Percentiles rank a stretch among this genome's conserved stretches.
Conservation (phyloP, 2,113 vertebrate genomes). For the Anarhynchus alexandrinus region DNA sequence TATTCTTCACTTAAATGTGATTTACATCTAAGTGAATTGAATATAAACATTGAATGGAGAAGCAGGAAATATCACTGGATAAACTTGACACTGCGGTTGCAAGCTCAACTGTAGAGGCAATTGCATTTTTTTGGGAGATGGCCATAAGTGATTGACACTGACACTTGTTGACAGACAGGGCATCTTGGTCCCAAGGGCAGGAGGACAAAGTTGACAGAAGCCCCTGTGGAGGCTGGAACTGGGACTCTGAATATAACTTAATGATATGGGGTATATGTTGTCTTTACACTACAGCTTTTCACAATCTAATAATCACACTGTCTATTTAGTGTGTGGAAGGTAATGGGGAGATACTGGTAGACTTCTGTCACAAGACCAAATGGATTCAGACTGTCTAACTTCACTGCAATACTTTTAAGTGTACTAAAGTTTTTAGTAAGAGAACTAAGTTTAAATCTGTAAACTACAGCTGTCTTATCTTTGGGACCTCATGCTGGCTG, state of each 20-base stretch:
- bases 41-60: not conserved
- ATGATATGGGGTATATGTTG: not conserved
- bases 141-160: not conserved
- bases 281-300: not conserved
- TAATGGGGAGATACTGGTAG: not conserved
- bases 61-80: not conserved
- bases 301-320: not conserved
- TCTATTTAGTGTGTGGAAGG: not conserved
- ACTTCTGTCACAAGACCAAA: not conserved
- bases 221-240: not conserved
- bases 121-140: not conserved
- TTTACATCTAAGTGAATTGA: not conserved
- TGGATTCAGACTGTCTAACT: not conserved
- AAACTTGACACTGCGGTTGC: not conserved
- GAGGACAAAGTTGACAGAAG: not conserved
- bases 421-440: not conserved
- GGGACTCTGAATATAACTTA: not conserved
- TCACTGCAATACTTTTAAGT: not conserved
- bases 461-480: not conserved
- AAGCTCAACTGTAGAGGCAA: not conserved
- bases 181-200: not conserved
- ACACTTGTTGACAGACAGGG: not conserved
- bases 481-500: not conserved
- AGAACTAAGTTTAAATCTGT: not conserved
- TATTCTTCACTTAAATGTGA: not conserved